Percentiles rank a stretch among this genome's conserved stretches.
phyloP scores from a whole-genome alignment of 2,113 vertebrate species.

The Hyla sarda region DNA sequence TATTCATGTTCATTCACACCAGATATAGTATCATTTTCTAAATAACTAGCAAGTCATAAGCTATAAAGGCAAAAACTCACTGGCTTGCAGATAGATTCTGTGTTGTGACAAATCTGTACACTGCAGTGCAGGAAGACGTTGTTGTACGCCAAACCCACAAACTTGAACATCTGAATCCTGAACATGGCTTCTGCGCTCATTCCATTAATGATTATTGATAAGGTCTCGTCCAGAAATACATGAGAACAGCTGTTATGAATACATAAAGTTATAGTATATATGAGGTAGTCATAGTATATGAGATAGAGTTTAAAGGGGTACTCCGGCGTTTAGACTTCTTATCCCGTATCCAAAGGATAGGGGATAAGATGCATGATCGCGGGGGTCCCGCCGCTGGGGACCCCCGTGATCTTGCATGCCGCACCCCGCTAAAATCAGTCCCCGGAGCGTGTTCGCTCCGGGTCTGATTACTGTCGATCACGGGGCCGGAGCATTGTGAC shows the following conservation, averaged over 20 bases:
- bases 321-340: no score
- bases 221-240: constrained; percentile 69
- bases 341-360: no score
- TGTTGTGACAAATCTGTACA: constrained; percentile 66
- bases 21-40: not conserved
- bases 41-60: not conserved
- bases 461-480: no score
- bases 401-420: no score
- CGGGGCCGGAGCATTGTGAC: no score
- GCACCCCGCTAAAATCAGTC: no score
- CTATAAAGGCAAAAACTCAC: constrained; percentile 62
- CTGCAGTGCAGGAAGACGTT: constrained; percentile 74
- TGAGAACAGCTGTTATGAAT: constrained; percentile 68
- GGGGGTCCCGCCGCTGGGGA: no score
- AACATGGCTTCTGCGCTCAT: constrained; percentile 73
- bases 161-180: constrained; percentile 78
- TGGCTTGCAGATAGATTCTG: constrained; percentile 69
- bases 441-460: no score
- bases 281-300: no score
- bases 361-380: no score
- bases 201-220: constrained; percentile 71
- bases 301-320: no score
- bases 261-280: not conserved
- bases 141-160: constrained; percentile 72
- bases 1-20: not conserved